A percentile compares a stretch with the other conserved stretches of the same genome.
phyloP scores from a whole-genome alignment of 2,113 vertebrate species.

The Istiophorus platypterus region DNA sequence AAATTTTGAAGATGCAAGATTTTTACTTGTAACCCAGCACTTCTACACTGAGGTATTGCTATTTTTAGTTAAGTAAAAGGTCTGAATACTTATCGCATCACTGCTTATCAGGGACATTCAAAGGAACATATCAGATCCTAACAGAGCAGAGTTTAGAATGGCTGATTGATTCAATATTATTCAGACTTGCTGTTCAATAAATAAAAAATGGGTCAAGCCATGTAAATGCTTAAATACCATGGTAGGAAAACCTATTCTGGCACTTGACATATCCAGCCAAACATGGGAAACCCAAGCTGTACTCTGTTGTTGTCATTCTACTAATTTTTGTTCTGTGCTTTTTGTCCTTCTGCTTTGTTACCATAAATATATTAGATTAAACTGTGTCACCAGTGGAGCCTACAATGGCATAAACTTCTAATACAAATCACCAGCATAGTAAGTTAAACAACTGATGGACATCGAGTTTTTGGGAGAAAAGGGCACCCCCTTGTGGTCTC shows the following conservation, averaged over 20 bases:
- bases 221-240: background rate
- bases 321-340: slow-evolving; percentile 8
- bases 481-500: slow-evolving; percentile 36
- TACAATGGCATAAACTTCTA: background rate
- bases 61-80: too few species aligned
- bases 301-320: background rate
- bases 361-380: background rate
- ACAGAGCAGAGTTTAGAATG: background rate
- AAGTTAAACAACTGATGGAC: background rate
- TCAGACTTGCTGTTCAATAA: background rate
- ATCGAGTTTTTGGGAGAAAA: background rate
- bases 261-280: background rate
- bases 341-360: background rate
- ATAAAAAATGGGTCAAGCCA: background rate
- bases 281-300: background rate
- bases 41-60: too few species aligned
- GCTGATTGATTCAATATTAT: background rate
- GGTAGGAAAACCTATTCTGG: background rate
- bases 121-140: background rate
- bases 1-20: too few species aligned
- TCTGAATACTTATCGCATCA: too few species aligned
- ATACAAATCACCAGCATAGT: background rate
- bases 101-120: too few species aligned
- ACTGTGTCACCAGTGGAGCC: background rate
- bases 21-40: too few species aligned